Percentiles rank a stretch among this genome's conserved stretches.
phyloP scores from a whole-genome alignment of 2,113 vertebrate genomes.

The Mobula hypostoma region DNA sequence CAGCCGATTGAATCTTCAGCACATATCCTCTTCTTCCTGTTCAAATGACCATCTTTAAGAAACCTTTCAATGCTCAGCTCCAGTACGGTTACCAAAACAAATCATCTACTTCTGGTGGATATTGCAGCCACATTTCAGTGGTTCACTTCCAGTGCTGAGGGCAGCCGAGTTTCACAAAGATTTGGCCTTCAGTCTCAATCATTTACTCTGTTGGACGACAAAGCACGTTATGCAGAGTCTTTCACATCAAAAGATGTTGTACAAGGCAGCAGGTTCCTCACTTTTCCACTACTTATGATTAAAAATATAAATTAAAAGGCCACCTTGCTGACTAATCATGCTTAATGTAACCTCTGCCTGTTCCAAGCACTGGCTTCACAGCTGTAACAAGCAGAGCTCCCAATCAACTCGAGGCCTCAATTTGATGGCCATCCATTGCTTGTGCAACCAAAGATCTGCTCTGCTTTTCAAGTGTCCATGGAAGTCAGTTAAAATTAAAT shows the following conservation, averaged over 20 bases:
- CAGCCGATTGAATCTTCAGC: not conserved
- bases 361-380: no score
- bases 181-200: not conserved
- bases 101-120: no score
- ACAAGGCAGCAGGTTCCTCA: not conserved
- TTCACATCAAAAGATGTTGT: not conserved
- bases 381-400: no score
- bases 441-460: no score
- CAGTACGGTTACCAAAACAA: not conserved
- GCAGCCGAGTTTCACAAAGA: not conserved
- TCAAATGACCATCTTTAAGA: not conserved
- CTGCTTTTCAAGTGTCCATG: no score
- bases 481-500: no score
- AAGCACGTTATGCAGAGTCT: not conserved
- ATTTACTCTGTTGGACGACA: not conserved
- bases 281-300: not conserved
- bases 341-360: no score
- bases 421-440: no score
- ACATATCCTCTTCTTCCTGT: not conserved
- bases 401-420: no score
- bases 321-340: not conserved
- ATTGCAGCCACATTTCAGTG: not conserved
- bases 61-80: not conserved
- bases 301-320: not conserved
- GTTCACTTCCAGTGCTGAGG: not conserved